Percentiles rank a stretch among this genome's conserved stretches.
Conservation (phyloP, 2,888 invertebrate genomes). For the Lutraria lutraria region DNA sequence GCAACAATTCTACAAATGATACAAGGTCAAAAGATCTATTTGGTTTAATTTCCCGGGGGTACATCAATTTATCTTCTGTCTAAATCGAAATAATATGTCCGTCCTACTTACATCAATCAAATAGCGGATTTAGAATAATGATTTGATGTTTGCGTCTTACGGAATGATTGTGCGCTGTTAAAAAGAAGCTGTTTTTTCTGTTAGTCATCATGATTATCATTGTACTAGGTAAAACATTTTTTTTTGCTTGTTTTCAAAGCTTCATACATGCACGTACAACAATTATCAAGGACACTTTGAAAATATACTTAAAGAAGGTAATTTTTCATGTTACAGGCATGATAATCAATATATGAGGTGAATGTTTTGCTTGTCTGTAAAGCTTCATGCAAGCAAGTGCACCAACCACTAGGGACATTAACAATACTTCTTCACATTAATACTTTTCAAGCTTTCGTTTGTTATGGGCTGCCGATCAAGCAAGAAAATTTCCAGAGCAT, state of each 20-base stretch:
- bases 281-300: too few relatives aligned
- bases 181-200: background rate
- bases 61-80: slow-evolving; percentile 13
- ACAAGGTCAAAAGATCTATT: slow-evolving; percentile 13
- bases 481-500: too few relatives aligned
- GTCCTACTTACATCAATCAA: slow-evolving; percentile 10
- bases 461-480: too few relatives aligned
- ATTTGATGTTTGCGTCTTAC: background rate
- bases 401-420: too few relatives aligned
- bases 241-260: too few relatives aligned
- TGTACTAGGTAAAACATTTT: background rate
- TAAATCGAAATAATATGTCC: background rate
- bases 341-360: background rate
- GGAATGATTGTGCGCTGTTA: background rate
- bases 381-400: too few relatives aligned
- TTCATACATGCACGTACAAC: too few relatives aligned
- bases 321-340: background rate
- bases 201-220: background rate
- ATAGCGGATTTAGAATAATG: background rate
- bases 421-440: too few relatives aligned
- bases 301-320: background rate
- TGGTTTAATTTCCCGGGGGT: slow-evolving; percentile 27
- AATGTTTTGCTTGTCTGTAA: too few relatives aligned
- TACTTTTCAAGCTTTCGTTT: too few relatives aligned
- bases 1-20: background rate